phyloP scores from a whole-genome alignment of 2,888 invertebrate genomes.

The Syrista parreyssii region DNA sequence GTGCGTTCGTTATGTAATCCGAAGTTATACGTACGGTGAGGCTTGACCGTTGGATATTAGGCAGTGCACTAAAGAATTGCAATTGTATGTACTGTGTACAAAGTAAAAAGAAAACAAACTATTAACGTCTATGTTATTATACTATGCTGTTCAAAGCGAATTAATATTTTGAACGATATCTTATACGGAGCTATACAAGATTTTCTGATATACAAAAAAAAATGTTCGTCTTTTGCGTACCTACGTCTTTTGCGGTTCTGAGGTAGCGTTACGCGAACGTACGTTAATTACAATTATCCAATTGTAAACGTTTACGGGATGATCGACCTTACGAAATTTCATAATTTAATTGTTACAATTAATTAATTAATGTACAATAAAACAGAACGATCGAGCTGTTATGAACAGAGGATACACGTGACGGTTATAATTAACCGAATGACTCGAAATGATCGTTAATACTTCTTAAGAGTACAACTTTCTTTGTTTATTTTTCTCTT shows the following conservation, averaged over 20 bases:
- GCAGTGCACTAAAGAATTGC: slow-evolving; percentile 28
- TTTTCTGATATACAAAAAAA: slow-evolving; percentile 12
- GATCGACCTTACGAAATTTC: neutral
- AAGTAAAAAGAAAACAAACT: slow-evolving; percentile 37
- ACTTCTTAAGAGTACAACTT: neutral
- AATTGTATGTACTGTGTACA: slow-evolving; percentile 61
- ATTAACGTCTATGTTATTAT: slow-evolving; percentile 4
- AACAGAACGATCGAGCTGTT: neutral
- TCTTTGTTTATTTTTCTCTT: neutral
- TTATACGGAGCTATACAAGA: slow-evolving; percentile 17
- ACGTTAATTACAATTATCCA: neutral
- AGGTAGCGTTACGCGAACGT: neutral
- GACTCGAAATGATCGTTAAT: neutral
- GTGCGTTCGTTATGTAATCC: neutral
- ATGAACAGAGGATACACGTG: neutral
- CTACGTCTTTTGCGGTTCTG: neutral
- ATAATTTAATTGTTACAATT: neutral
- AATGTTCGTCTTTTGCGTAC: neutral
- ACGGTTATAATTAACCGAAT: neutral
- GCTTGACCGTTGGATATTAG: slow-evolving; percentile 16
- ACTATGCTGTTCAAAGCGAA: neutral
- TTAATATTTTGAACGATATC: neutral
- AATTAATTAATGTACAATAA: neutral
- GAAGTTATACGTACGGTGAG: neutral
- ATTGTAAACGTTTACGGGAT: neutral